Percentiles rank a stretch among this genome's conserved stretches.
These are phyloP conservation scores for Bryconaethiops microstoma DNA, from an alignment of 2,797 vertebrate genomes.

Conservation along the genomic window DNA sequence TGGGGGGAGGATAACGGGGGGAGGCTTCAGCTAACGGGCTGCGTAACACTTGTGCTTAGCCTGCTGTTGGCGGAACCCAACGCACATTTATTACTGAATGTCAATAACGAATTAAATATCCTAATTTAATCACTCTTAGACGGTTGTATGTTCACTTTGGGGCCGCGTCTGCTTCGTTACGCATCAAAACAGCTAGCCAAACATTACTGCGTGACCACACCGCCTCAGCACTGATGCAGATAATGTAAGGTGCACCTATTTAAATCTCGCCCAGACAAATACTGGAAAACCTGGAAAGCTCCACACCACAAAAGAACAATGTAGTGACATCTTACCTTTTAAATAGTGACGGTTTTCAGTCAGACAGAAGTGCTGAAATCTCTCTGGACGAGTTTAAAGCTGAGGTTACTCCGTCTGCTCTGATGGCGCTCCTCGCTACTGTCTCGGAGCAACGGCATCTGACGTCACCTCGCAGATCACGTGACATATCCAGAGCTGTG, in stretches of 20 bases:
- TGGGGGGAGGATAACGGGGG: not conserved
- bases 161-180: not conserved
- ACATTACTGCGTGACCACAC: not conserved
- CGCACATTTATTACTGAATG: not conserved
- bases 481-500: constrained; percentile 26
- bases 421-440: constrained; percentile 26
- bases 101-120: not conserved
- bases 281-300: not conserved
- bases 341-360: not conserved
- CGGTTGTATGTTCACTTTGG: no score
- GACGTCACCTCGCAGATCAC: constrained; percentile 50
- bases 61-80: no score
- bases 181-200: not conserved
- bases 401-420: not conserved
- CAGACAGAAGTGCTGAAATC: not conserved
- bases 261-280: not conserved
- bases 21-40: not conserved
- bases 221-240: not conserved
- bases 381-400: not conserved
- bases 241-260: not conserved
- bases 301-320: no score
- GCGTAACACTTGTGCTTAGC: not conserved
- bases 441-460: constrained; percentile 11
- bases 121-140: not conserved
- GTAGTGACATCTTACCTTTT: constrained; percentile 22